Base-by-base conservation (phyloP, 2,888 invertebrate species). In the Mechanitis mazaeus region DNA sequence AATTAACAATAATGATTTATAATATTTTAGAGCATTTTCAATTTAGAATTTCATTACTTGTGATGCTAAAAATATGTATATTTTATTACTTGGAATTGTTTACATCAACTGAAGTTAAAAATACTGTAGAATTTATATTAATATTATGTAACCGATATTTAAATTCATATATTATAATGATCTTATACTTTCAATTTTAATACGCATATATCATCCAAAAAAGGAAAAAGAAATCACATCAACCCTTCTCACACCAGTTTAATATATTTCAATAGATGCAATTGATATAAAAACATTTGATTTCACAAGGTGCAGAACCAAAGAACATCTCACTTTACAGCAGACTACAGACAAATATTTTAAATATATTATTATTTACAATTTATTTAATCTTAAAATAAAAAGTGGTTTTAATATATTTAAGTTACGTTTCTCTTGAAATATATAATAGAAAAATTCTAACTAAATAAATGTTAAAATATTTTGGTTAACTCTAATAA, bases 241-340 rank as follows among this genome's bases (percentile, higher is more conserved):
- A 74, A 73, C 67, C 69, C 69, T 71, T 71, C 61, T 63, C 60
- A 54, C 85, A 88, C 83, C 87, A 86, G 86, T 83, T 75, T 69
- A 68, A 69, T 70, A 70, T 77, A 80, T 81, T 83, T 83, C 80
- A 83, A 82, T 84, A 78, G 83, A 65, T 74, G 73, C 71, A 76
- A 75, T 74, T 65, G 67, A 75, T 76, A 75, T 68, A 65, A 72
- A 72, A 78, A 78, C 75, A 79, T 81, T 81, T 76, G 79, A 83
- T 81, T 79, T 70, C 79, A 82, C 87, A 90, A 89, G 89, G 87
- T 89, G 87, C 86, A 87, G 84, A 85, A 79, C 69, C 72, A 74
- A 75, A 78, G 81, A 76, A 78, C 76, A 83, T 82, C 82, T 81
- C 38, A 33, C 20, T 20, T 9, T 35, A 46, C 35, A 9, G 33